phyloP scores from a whole-genome alignment of 2,113 vertebrate species.

The Cyanoderma ruficeps region DNA sequence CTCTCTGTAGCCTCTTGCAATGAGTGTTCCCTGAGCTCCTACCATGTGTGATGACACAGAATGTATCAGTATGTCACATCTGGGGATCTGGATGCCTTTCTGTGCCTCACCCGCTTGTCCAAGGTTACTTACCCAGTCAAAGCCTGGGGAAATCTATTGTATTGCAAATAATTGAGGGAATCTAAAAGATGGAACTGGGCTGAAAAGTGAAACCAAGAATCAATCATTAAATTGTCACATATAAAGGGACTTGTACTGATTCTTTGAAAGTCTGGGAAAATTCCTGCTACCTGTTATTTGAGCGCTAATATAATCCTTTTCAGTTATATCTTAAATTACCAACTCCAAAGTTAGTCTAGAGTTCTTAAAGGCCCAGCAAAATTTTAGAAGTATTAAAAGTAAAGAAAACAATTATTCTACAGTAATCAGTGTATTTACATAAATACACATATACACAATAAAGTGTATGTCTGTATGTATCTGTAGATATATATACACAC shows the following conservation, averaged over 20 bases:
- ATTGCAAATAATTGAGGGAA: not conserved
- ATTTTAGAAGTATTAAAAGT: not conserved
- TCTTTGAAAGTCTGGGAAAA: not conserved
- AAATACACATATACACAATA: not conserved
- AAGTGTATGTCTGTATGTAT: not conserved
- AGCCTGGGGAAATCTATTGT: not conserved
- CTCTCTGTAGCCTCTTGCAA: not conserved
- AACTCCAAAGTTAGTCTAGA: not conserved
- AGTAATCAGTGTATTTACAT: not conserved
- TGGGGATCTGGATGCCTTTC: not conserved
- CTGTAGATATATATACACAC: not conserved
- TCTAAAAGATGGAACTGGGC: not conserved
- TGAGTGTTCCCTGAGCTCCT: not conserved
- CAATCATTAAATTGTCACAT: not conserved
- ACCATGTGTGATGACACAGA: not conserved
- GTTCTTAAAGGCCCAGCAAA: not conserved
- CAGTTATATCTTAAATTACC: not conserved
- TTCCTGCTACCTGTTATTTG: not conserved
- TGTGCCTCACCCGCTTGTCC: not conserved
- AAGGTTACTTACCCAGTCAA: not conserved
- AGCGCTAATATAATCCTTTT: not conserved
- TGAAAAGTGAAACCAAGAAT: not conserved
- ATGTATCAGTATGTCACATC: not conserved
- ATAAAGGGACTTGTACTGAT: not conserved
- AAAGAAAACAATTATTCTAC: not conserved